These are phyloP conservation scores for Poecilobothrus nobilitatus DNA, from an alignment of 2,888 invertebrate genomes.

Conservation along the genomic window DNA sequence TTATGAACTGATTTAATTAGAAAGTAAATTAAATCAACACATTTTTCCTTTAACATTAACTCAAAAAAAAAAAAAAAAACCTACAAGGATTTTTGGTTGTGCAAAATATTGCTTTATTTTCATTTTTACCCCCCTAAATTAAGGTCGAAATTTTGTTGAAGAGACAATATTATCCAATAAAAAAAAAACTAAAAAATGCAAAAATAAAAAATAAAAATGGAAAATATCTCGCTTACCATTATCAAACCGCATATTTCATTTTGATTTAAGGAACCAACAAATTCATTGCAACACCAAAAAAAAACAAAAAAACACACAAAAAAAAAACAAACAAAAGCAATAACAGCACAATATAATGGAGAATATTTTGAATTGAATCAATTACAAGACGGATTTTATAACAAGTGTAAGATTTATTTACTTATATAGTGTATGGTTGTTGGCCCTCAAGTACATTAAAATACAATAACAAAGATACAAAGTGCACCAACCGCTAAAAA, in stretches of 20 bases:
- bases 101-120: background rate
- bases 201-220: too few species aligned
- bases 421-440: background rate
- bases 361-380: background rate
- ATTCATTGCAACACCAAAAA: background rate
- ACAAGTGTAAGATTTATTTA: conserved; percentile 1
- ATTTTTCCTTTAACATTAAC: background rate
- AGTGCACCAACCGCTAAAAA: background rate
- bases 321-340: too few species aligned
- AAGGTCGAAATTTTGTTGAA: background rate
- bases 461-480: background rate
- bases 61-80: background rate
- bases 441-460: background rate
- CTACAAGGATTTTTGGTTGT: background rate
- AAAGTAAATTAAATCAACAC: conserved; percentile 6
- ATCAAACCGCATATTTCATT: conserved; percentile 6
- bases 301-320: too few species aligned
- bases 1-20: conserved; percentile 3
- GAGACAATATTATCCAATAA: background rate
- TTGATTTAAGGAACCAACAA: background rate
- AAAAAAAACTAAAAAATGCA: background rate
- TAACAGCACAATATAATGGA: too few species aligned
- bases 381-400: background rate
- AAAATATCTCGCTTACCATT: background rate
- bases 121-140: background rate